These are phyloP conservation scores for Cygnus olor DNA, from an alignment of 2,797 vertebrate species.

Conservation along the genomic window DNA sequence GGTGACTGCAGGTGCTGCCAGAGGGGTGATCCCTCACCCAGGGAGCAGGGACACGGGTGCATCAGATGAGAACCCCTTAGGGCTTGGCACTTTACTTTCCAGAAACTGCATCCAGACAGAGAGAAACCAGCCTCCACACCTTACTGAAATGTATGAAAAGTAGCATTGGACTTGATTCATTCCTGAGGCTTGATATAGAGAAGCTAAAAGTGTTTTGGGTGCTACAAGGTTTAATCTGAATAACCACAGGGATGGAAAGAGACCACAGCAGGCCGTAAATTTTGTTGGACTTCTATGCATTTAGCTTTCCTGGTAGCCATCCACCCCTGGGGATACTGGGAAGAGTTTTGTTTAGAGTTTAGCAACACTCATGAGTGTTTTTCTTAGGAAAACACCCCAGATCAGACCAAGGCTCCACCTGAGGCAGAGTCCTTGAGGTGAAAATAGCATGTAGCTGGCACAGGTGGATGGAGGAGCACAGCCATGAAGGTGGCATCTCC, in stretches of 20 bases:
- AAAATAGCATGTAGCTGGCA: neutral
- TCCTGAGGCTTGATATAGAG: neutral
- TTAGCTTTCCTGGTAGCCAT: neutral
- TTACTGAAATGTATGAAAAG: neutral
- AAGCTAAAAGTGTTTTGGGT: neutral
- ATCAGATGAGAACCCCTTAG: neutral
- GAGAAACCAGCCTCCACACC: neutral
- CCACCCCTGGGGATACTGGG: fast-evolving
- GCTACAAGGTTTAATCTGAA: neutral
- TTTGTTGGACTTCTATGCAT: neutral
- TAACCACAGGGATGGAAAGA: neutral
- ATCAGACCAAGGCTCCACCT: neutral
- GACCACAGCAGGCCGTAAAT: neutral
- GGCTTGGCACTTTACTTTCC: neutral
- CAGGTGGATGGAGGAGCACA: neutral
- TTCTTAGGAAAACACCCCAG: neutral
- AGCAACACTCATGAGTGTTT: neutral
- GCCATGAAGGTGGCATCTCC: neutral
- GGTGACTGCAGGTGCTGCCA: neutral
- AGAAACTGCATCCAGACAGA: neutral
- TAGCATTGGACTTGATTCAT: neutral
- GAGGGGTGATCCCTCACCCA: neutral
- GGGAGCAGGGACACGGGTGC: fast-evolving
- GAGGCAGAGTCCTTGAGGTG: neutral
- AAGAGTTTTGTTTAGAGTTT: neutral